Evolutionary conservation across 1,140 invertebrate species (phyloP).

Genomic region (Carposina sasakii): DNA sequence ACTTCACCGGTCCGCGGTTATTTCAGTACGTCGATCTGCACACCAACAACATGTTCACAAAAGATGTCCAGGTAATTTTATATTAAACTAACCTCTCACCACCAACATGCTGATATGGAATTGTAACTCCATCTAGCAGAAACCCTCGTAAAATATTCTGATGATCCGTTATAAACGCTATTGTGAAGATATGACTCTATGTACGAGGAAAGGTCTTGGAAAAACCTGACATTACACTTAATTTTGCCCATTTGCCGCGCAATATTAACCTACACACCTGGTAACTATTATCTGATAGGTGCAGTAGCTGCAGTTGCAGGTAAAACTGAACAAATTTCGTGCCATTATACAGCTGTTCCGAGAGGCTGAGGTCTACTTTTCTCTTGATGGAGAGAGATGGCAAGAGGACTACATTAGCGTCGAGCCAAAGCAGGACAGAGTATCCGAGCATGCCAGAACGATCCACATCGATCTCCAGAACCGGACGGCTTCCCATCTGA

Average conservation of each 20-base stretch:
- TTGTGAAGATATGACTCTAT: too few relatives aligned
- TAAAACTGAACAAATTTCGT: too few relatives aligned
- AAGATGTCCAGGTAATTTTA: slow-evolving; percentile 79
- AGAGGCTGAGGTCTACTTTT: slow-evolving; percentile 82
- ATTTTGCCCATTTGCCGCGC: too few relatives aligned
- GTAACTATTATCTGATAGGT: too few relatives aligned
- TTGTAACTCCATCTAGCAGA: too few relatives aligned
- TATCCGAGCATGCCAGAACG: slow-evolving; percentile 78
- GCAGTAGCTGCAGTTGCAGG: too few relatives aligned
- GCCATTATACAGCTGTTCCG: slow-evolving; percentile 84
- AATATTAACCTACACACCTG: too few relatives aligned
- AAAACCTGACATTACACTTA: too few relatives aligned
- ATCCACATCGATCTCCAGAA: slow-evolving; percentile 83
- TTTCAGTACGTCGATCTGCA: slow-evolving; percentile 86
- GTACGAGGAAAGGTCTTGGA: too few relatives aligned
- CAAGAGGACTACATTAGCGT: slow-evolving; percentile 72
- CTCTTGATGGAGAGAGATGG: slow-evolving; percentile 83
- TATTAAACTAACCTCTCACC: slow-evolving; percentile 7
- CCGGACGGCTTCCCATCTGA: slow-evolving; percentile 83
- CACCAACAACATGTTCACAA: slow-evolving; percentile 81
- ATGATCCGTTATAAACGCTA: too few relatives aligned
- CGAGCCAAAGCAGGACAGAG: slow-evolving; percentile 73
- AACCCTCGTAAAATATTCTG: too few relatives aligned
- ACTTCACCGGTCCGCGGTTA: slow-evolving; percentile 84
- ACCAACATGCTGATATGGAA: too few relatives aligned